Percentiles rank a stretch among this genome's conserved stretches.
Conservation (phyloP, 2,113 vertebrate species). For the Sturnira hondurensis region DNA sequence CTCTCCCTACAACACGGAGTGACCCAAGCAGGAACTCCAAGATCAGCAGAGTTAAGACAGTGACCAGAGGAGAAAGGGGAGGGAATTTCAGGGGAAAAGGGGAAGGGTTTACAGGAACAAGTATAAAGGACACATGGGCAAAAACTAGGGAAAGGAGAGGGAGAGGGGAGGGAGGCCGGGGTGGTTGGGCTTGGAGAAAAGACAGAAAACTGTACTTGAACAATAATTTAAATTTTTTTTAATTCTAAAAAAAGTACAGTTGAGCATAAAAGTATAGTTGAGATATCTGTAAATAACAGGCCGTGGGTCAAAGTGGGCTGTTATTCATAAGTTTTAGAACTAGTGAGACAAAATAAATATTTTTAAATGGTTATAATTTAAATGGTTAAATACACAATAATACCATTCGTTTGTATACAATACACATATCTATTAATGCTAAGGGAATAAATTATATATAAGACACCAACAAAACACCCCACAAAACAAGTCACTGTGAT, state of each 20-base stretch:
- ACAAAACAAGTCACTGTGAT: background rate
- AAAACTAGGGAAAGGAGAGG: too few species aligned
- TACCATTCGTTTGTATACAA: background rate
- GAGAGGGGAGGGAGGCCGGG: too few species aligned
- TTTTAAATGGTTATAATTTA: background rate
- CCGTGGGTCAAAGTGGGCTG: background rate
- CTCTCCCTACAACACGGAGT: background rate
- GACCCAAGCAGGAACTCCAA: background rate
- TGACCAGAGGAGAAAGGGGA: too few species aligned
- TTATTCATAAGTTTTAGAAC: background rate
- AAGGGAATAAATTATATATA: background rate
- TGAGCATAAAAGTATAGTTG: background rate
- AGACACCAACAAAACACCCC: too few species aligned
- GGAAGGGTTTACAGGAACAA: too few species aligned
- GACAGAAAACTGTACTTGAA: too few species aligned
- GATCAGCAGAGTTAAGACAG: background rate
- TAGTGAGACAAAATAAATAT: background rate
- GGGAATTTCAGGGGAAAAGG: too few species aligned
- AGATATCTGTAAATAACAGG: background rate
- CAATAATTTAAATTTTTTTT: too few species aligned
- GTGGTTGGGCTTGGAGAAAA: too few species aligned
- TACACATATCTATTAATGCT: background rate
- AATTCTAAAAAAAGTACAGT: background rate
- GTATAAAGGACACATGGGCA: too few species aligned
- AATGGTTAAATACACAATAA: background rate